A percentile compares a stretch with the other conserved stretches of the same genome.
Evolutionary conservation across 2,888 invertebrate genomes (phyloP).

Genomic region (Diadegma fenestrale): DNA sequence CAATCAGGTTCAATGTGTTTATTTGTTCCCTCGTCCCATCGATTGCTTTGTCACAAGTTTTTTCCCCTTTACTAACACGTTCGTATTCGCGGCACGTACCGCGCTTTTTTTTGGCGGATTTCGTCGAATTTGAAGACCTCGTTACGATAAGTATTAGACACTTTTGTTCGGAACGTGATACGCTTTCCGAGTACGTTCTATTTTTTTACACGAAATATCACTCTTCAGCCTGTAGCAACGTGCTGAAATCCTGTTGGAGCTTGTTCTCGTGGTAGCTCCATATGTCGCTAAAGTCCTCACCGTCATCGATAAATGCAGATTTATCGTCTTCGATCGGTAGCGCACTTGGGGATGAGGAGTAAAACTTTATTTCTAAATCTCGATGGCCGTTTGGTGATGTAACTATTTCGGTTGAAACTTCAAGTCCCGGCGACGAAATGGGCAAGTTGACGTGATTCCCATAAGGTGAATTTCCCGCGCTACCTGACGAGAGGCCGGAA

Average conservation of each 20-base stretch:
- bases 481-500: conserved; percentile 62
- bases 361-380: conserved; percentile 92
- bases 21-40: conserved; percentile 54
- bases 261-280: conserved; percentile 84
- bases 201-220: conserved; percentile 71
- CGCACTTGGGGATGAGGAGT: conserved; percentile 88
- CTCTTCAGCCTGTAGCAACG: conserved; percentile 82
- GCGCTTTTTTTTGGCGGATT: conserved; percentile 25
- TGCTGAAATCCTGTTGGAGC: conserved; percentile 82
- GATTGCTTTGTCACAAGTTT: conserved; percentile 46
- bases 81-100: conserved; percentile 9
- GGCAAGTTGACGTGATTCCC: conserved; percentile 63
- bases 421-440: conserved; percentile 85
- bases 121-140: conserved; percentile 31
- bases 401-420: conserved; percentile 92
- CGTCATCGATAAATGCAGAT: conserved; percentile 72
- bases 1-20: conserved; percentile 38
- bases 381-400: conserved; percentile 92
- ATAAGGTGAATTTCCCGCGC: conserved; percentile 49
- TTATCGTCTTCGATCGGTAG: conserved; percentile 76
- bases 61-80: not conserved
- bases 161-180: conserved; percentile 32
- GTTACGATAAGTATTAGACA: conserved; percentile 30
- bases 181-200: not conserved
- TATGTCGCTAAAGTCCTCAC: conserved; percentile 81